Evolutionary conservation across 1,140 invertebrate genomes (phyloP), one percentile per base, ranked within the genome.

Genomic region (Stegodyphus mimosarum): DNA sequence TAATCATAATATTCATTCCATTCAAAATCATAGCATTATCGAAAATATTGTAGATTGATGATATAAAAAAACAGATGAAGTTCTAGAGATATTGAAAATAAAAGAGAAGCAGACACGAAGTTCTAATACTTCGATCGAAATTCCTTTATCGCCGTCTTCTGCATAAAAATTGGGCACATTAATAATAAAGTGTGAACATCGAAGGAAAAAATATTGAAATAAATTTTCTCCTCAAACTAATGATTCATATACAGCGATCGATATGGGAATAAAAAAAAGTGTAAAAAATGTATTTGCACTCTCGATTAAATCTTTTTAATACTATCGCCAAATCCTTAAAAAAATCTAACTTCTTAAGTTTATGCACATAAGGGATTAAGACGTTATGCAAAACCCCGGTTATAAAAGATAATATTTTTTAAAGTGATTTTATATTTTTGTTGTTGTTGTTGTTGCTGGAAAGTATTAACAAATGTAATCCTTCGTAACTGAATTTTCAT

Each of bases 291-390:
- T 72, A 53, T 72, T 80, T 81, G 18, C 52, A 50, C 51, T 48
- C 55, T 49, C 53, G 78, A 81, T 81, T 81, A 72, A 81, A 81
- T 81, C 67, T 71, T 75, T 81, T 81, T 81, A 81, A 81, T 33
- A 48, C 17, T 71, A 55, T 60, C 64, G 63, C 76, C 15, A 64
- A 80, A 71, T 72, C 7, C 33, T 52, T 60, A 72, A 81, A 67
- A 77, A 78, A 18, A 33, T 50, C 50, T 7, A 63, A 49, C n/a
- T 72, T 6, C 51, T 51, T 78, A 51, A 69, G 51, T 79, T 64
- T 70, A 33, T 81, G 64, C 67, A 72, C 55, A 72, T 10, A 7
- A 17, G 52, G 78, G 78, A 72, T 81, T 81, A 72, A 13, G 72
- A 64, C 10, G 1, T 10, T 55, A 72, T 79, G 7, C 64, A 17